Base-by-base conservation (phyloP, 2,797 vertebrate species). In the Xenops minutus region DNA sequence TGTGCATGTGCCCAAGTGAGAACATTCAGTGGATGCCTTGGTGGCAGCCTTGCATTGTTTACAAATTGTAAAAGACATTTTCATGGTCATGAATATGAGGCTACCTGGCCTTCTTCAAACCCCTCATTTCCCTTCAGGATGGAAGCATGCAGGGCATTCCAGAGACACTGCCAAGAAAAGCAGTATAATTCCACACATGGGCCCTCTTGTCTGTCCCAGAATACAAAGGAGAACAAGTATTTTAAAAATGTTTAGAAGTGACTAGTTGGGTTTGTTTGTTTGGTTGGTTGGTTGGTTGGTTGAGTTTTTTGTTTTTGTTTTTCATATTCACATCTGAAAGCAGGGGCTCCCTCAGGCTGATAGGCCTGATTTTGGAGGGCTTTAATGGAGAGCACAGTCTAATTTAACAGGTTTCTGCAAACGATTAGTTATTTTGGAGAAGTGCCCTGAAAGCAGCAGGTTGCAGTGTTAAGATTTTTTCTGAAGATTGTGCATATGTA, bases 121-220 rank as follows among this genome's bases (percentile, higher is more conserved):
- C 23, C 10, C 24, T 82, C 4, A 23, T 87, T 96, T 94, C 55
- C 67, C 27, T 82, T 88, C 63, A 51, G 55, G 55, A 58, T 1
- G 89, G 43, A 73, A 73, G 43, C 55, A 73, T 41, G 56, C 52
- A 74, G 72, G 49, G 46, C 30, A 81, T 49, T 39, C 46, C 66
- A 43, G 68, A 59, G 30, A 77, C 27, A 32, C 21, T 88, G 73
- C 73, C 76, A 93, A 92, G 54, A 39, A 93, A 85, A 89, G 69
- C 58, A 44, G 16, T 32, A 44, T 43, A 30, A 59, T 68, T 63
- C 46, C 24, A 16, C 11, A n/a, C 23, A 20, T 37, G 30, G 59
- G 36, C 34, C 21, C 34, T 75, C 44, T 75, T 81, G 20, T 66
- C 55, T 88, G 48, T 55, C 9, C 18, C 74, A 41, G 20, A 12